These are phyloP conservation scores for Percina caprodes DNA, from an alignment of 2,113 vertebrate genomes.

Conservation along the genomic window DNA sequence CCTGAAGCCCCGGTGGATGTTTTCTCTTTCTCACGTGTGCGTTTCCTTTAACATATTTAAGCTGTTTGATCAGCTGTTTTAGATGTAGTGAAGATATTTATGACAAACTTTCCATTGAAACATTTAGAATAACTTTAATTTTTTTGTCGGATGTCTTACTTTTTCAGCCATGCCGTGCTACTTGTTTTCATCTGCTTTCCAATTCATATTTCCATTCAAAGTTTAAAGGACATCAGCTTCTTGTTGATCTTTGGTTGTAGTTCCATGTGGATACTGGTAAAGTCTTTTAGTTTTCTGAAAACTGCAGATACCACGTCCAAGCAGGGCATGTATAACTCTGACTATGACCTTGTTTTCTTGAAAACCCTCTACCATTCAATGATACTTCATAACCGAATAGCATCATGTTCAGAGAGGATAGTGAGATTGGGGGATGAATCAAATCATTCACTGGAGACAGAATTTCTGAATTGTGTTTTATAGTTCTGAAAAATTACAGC, in stretches of 20 bases:
- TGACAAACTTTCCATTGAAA: background rate
- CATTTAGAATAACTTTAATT: background rate
- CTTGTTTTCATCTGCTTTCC: background rate
- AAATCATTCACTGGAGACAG: background rate
- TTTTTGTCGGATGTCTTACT: background rate
- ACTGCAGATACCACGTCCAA: background rate
- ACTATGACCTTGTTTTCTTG: background rate
- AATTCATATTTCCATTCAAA: background rate
- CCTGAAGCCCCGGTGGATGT: background rate
- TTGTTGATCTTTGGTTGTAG: background rate
- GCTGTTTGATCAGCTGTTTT: background rate
- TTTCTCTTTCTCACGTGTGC: background rate
- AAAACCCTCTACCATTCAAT: background rate
- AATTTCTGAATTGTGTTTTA: background rate
- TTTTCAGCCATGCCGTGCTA: background rate
- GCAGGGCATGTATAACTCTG: background rate
- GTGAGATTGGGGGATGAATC: background rate
- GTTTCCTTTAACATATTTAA: background rate
- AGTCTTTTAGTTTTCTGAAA: background rate
- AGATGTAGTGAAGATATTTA: background rate
- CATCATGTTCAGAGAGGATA: background rate
- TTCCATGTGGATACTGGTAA: background rate
- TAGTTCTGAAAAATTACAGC: background rate
- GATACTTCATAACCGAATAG: background rate
- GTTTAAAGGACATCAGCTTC: background rate